These are phyloP conservation scores for Polypterus senegalus DNA, from an alignment of 2,113 vertebrate species.

Conservation along the genomic window DNA sequence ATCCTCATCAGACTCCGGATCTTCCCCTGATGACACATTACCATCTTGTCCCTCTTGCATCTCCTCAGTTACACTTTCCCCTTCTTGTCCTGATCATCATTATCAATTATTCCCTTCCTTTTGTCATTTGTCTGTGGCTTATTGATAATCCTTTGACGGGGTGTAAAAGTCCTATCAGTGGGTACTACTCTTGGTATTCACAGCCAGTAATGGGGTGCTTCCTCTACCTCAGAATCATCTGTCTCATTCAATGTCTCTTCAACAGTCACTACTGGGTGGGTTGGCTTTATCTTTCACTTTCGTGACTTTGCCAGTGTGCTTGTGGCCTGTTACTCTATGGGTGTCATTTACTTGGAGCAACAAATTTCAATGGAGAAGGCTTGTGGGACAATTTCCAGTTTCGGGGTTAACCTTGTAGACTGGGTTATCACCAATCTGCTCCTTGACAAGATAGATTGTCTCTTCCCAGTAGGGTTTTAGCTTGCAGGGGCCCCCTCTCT, in stretches of 20 bases:
- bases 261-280: neutral
- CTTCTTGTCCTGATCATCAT: too few species aligned
- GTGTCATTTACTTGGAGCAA: constrained; percentile 4
- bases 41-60: too few species aligned
- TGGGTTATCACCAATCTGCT: constrained; percentile 3
- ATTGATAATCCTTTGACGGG: too few species aligned
- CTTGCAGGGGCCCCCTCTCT: constrained; percentile 16
- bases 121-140: too few species aligned
- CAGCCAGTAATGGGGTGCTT: neutral
- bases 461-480: constrained; percentile 14
- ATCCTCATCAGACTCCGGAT: neutral
- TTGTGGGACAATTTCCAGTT: neutral
- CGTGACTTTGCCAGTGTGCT: neutral
- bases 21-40: neutral
- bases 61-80: too few species aligned
- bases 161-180: too few species aligned
- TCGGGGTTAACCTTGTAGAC: constrained; percentile 10
- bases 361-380: constrained; percentile 1
- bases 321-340: neutral
- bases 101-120: too few species aligned
- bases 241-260: neutral
- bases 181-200: neutral
- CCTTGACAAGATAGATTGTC: constrained; percentile 3
- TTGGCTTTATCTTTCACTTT: neutral
- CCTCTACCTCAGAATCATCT: neutral